Base-by-base conservation (phyloP, 2,888 invertebrate species). In the Zhengitettix transpicula region DNA sequence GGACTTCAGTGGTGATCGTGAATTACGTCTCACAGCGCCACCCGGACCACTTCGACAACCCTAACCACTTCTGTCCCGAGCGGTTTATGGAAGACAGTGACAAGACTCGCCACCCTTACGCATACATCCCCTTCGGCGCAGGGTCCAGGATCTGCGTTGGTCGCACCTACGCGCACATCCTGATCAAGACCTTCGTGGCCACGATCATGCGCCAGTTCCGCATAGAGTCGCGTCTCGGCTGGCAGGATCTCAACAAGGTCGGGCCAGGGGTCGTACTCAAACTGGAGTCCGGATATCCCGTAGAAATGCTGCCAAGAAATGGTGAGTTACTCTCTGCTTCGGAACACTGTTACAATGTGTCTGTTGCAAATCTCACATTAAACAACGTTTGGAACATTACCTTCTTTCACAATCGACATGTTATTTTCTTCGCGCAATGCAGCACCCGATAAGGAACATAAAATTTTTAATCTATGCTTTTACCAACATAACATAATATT, bases 111-210 rank as follows among this genome's bases (percentile, higher is more conserved):
- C 58, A 63, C 56, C 64, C 65, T 10, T 67, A 56, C 52, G 61
- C 64, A 5, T 55, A 63, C 12, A 56, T 68, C 10, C 67, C 68
- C 1, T 69, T 69, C 59, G 68, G 69, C 2, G 64, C 60, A 52
- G 69, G 69, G 10, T 63, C 65, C 1, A 61, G 69, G 10, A 66
- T 64, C 61, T 69, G 69, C 55, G 61, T 67, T 68, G 74, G 74
- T 42, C 67, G 71, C 56, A 65, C 73, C 57, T 71, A 74, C 64
- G 73, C 73, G 11, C 72, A 73, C 54, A 71, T 73, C 60, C 73
- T 73, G 61, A 67, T 73, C 64, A 58, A 59, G 56, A 57, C 56
- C 12, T 42, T 62, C n/a, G 56, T 62, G n/a, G 58, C 58, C 42
- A 60, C 57, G 58, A 58, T 62, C 10, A 10, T 57, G 47, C 15